Evolutionary conservation across 2,113 vertebrate species (phyloP).

Genomic region (Epinephelus moara): DNA sequence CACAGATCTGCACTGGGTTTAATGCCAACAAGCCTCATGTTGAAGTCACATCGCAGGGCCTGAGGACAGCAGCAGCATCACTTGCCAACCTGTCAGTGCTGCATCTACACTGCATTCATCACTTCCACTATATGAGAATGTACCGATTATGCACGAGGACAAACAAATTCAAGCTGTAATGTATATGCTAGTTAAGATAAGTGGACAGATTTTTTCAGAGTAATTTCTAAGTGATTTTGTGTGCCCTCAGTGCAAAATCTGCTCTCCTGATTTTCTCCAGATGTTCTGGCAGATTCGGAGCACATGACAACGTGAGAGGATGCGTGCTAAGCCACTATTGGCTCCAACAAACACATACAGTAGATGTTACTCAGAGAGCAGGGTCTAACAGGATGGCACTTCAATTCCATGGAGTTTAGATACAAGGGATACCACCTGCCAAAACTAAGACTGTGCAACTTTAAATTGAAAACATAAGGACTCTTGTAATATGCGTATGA

Average conservation of each 20-base stretch:
- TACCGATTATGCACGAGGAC: neutral
- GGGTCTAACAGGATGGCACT: neutral
- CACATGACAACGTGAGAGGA: conserved; percentile 5
- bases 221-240: neutral
- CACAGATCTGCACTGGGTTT: neutral
- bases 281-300: conserved; percentile 19
- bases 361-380: neutral
- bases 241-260: neutral
- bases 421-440: neutral
- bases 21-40: neutral
- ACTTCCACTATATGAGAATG: neutral
- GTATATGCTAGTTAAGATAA: neutral
- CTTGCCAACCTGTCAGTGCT: neutral
- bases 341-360: neutral
- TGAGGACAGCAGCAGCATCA: neutral
- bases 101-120: neutral
- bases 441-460: neutral
- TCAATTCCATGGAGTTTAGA: neutral
- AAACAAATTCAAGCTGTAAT: neutral
- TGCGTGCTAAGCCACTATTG: neutral
- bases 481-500: neutral
- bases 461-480: neutral
- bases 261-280: conserved; percentile 25
- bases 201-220: neutral
- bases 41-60: neutral